Base-by-base conservation (phyloP, 2,113 vertebrate genomes). In the Lycaon pictus region DNA sequence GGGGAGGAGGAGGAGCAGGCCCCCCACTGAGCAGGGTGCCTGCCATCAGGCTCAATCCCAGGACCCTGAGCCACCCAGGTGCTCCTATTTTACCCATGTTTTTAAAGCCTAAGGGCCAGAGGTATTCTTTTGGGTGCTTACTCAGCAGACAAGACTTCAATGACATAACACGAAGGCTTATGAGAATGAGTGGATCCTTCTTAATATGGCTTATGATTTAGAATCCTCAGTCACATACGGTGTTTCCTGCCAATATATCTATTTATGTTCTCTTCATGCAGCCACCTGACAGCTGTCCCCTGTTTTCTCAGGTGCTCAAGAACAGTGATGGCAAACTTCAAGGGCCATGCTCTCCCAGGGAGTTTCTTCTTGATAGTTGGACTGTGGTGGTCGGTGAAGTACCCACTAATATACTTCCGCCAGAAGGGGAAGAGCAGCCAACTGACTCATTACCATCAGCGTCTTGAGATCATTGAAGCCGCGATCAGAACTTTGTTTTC, bases 321-420 rank as follows among this genome's bases (percentile, higher is more conserved):
- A 32, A 71, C 65, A 7, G 97, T 84, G 29, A 99, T 99, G 99
- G 99, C 99, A 0, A 99, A 99, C 98, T 99, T 99, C 96, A 99
- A 99, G 98, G 99, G 99, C 69, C 99, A 99, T 0, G 99, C 99
- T 0, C 99, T 99, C 65, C 99, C 99, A 0, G 99, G 99, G 69
- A 98, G 99, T 11, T 99, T 99, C 97, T 99, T 99, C 98, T 90
- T 99, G 58, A 76, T 99, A 17, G 98, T 99, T 79, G 99, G 99
- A 20, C 97, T 99, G 23, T 99, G 99, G 99, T 99, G 99, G 98
- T 99, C 99, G 0, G 98, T 99, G 88, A 99, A 99, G 95, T 98
- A 99, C 92, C 98, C 99, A 0, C 96, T 99, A 32, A 99, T 96
- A 72, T 98, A 99, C 87, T 98, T 98, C 94, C 99, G 98, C 98